A percentile compares a stretch with the other conserved stretches of the same genome.
These are phyloP conservation scores for Macroglossus sobrinus DNA, from an alignment of 2,113 vertebrate genomes.

Conservation along the genomic window DNA sequence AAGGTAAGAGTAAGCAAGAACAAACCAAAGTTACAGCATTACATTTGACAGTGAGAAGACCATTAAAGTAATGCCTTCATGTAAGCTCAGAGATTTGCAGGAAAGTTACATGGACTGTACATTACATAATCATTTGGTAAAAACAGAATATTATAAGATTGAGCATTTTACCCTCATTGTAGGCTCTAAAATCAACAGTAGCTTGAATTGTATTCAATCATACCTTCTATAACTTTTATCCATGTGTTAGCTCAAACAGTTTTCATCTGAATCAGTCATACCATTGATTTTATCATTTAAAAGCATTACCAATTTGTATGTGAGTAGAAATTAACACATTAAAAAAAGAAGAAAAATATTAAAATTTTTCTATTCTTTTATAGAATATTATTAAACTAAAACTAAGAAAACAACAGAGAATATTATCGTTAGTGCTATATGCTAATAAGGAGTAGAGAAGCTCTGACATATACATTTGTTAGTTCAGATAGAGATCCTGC, in stretches of 20 bases:
- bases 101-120: slow-evolving; percentile 62
- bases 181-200: slow-evolving; percentile 62
- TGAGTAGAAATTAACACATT: background rate
- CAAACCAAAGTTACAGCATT: slow-evolving; percentile 82
- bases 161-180: slow-evolving; percentile 83
- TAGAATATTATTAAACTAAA: background rate
- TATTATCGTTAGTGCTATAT: background rate
- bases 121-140: slow-evolving; percentile 50
- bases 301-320: background rate
- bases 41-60: slow-evolving; percentile 76
- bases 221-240: slow-evolving; percentile 70
- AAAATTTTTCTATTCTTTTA: background rate
- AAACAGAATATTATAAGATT: slow-evolving; percentile 56
- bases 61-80: slow-evolving; percentile 73
- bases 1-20: slow-evolving; percentile 81
- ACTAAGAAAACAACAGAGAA: background rate
- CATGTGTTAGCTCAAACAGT: background rate
- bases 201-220: slow-evolving; percentile 80
- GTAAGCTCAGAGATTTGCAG: slow-evolving; percentile 74
- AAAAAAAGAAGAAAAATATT: background rate
- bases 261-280: background rate
- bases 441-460: background rate
- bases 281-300: background rate
- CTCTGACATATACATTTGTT: background rate
- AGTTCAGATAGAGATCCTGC: background rate